Base-by-base conservation (phyloP, 2,797 vertebrate genomes). In the Lycodopsis pacificus region DNA sequence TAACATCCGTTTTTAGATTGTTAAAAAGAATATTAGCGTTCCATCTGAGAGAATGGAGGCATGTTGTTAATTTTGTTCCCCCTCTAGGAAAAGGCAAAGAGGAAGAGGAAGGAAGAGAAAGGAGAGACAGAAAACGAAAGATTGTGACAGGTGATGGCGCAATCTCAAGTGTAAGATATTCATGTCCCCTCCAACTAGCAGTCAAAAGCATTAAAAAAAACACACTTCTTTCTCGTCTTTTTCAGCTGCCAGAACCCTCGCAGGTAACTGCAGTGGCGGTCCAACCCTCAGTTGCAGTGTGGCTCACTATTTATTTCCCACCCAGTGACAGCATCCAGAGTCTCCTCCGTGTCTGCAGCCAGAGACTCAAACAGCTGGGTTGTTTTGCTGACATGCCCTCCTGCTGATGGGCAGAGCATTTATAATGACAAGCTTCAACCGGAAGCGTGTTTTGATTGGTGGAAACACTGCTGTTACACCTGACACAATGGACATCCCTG, bases 41-140 rank as follows among this genome's bases (percentile, higher is more conserved):
- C n/a, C 42, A 38, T 53, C 3, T 81, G 32, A 54, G 20, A 66
- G 4, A 67, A 30, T 10, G 0, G 2, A 59, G 13, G 46, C 13
- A 53, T 1, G 46, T 19, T 49, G 22, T 17, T 80, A 17, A 59
- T 61, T 64, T 88, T 89, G 81, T 56, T 82, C 70, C 72, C 66
- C 42, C 82, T 91, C 51, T 80, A 98, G 97, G 94, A 95, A 91
- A 92, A 96, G 93, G 80, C 91, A 84, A 92, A 96, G 93, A 95
- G 96, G 93, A 87, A 94, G 91, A 94, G 96, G 96, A 82, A 97
- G 93, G 91, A 97, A 94, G 93, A 97, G 95, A 92, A 96, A 96
- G 93, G 96, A 96, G 79, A 96, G 93, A 93, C 96, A 95, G 90
- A 96, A 92, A 95, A 80, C 73, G 49, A 97, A 96, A 95, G 95